phyloP scores from a whole-genome alignment of 2,797 vertebrate species.

The Ispidina picta region DNA sequence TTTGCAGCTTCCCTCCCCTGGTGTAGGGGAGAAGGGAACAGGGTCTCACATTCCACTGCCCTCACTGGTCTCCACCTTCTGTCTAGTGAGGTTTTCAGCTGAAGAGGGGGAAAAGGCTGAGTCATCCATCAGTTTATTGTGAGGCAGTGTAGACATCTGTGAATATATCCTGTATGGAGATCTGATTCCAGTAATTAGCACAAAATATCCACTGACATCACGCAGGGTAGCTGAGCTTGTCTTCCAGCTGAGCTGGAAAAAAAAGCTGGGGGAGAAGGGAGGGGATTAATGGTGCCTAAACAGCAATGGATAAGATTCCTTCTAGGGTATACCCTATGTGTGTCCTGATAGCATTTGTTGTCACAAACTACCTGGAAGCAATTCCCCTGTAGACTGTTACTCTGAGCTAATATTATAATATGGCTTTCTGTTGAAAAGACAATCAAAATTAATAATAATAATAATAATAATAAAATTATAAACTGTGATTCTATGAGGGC shows the following conservation, averaged over 20 bases:
- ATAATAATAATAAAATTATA: not conserved
- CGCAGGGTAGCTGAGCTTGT: not conserved
- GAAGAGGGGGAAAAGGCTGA: constrained; percentile 49
- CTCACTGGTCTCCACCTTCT: not conserved
- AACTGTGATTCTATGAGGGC: not conserved
- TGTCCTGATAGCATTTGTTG: not conserved
- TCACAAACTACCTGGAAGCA: not conserved
- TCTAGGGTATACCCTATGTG: not conserved
- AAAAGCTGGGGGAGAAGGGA: not conserved
- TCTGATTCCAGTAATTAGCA: constrained; percentile 72
- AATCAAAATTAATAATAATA: too few species aligned
- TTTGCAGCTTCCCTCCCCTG: not conserved
- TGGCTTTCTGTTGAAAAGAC: not conserved
- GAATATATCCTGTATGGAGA: constrained; percentile 74
- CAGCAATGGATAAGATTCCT: not conserved
- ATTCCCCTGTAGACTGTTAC: not conserved
- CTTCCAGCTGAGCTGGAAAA: not conserved
- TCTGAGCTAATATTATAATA: not conserved
- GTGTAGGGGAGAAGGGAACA: not conserved
- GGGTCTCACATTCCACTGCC: not conserved
- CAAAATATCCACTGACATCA: constrained; percentile 69
- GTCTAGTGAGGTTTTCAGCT: not conserved
- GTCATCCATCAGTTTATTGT: constrained; percentile 64
- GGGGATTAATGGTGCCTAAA: not conserved
- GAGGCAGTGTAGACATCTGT: constrained; percentile 54